These are phyloP conservation scores for Mixornis gularis DNA, from an alignment of 2,113 vertebrate species.

Conservation along the genomic window DNA sequence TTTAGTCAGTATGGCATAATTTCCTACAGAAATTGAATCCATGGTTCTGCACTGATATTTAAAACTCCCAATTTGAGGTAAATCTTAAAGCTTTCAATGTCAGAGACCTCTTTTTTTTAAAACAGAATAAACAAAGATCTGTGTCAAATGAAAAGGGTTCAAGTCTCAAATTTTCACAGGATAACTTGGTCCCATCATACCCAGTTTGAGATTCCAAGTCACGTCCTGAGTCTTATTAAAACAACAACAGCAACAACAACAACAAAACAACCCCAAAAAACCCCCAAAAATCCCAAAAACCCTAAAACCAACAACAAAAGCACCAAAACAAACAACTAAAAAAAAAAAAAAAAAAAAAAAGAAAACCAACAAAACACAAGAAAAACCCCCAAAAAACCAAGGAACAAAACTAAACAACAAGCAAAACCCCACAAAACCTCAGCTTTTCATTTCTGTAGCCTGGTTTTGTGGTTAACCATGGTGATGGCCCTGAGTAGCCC, in stretches of 20 bases:
- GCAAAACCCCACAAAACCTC: background rate
- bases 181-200: rapidly evolving
- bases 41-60: background rate
- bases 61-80: background rate
- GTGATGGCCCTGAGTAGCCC: background rate
- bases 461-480: background rate
- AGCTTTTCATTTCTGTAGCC: background rate
- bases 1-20: background rate
- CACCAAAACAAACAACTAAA: too few species aligned
- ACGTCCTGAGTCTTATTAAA: rapidly evolving
- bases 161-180: background rate
- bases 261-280: background rate
- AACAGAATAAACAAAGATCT: background rate
- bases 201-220: background rate
- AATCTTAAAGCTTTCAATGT: background rate
- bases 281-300: too few species aligned
- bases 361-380: background rate
- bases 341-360: background rate
- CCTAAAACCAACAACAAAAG: rapidly evolving
- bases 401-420: background rate
- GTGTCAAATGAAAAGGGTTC: background rate
- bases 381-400: background rate
- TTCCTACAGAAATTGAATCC: background rate
- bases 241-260: too few species aligned
- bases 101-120: background rate